Conservation (phyloP, 1,140 invertebrate species). For the Zaprionus lachaisei region DNA sequence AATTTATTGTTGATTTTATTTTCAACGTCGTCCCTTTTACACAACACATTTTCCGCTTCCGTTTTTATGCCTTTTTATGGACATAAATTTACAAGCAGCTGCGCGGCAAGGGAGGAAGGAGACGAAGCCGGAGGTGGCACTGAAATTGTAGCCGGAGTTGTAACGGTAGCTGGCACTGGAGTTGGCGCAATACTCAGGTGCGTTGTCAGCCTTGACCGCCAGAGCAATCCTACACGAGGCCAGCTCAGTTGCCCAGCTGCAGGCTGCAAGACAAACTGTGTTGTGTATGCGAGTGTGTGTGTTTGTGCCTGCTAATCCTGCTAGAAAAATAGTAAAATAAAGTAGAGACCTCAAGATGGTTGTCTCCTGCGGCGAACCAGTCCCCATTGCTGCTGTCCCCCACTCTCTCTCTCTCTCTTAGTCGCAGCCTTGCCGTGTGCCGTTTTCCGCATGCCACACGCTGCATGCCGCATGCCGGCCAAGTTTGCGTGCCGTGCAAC, state of each 20-base stretch:
- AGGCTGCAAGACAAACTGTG: constrained; percentile 50
- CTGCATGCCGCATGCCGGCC: constrained; percentile 5
- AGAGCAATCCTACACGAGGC: constrained; percentile 55
- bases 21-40: constrained; percentile 76
- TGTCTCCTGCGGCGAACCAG: constrained; percentile 52
- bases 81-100: constrained; percentile 80
- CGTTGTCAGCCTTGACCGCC: constrained; percentile 76
- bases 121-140: constrained; percentile 4
- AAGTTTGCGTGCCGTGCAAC: constrained; percentile 59
- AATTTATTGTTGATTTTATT: constrained; percentile 83
- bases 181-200: constrained; percentile 51
- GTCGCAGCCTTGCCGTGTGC: constrained; percentile 28
- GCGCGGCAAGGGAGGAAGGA: constrained; percentile 7
- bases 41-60: constrained; percentile 76
- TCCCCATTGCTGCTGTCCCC: neutral
- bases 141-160: constrained; percentile 15
- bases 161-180: neutral
- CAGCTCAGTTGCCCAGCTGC: constrained; percentile 37
- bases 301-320: constrained; percentile 46
- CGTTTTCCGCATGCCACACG: constrained; percentile 9
- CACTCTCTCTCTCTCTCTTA: neutral
- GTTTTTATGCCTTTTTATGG: constrained; percentile 80
- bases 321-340: constrained; percentile 13
- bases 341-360: constrained; percentile 72
- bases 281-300: constrained; percentile 8